Conservation (phyloP, 2,888 invertebrate genomes). For the Liposcelis brunnea region DNA sequence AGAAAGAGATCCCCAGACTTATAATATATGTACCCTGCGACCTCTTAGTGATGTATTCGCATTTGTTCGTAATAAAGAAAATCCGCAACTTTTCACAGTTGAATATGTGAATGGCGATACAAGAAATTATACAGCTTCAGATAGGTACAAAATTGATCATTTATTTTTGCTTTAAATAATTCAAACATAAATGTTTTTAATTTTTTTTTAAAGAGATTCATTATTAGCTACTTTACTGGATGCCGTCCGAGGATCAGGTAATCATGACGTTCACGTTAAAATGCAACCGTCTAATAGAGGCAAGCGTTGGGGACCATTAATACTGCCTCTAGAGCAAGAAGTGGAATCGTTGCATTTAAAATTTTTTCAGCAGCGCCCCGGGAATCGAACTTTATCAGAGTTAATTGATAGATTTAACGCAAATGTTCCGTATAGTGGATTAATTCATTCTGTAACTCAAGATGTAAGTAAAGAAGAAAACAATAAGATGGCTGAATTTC, state of each 20-base stretch:
- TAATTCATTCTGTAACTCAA: conserved; percentile 88
- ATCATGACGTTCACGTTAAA: conserved; percentile 87
- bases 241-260: conserved; percentile 91
- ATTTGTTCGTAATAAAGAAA: conserved; percentile 69
- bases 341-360: conserved; percentile 83
- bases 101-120: conserved; percentile 87
- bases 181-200: background rate
- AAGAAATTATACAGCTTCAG: conserved; percentile 78
- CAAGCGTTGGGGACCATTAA: conserved; percentile 74
- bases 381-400: conserved; percentile 49
- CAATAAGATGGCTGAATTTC: conserved; percentile 5
- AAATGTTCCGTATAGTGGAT: conserved; percentile 93
- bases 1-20: conserved; percentile 94
- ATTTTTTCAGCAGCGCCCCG: conserved; percentile 48
- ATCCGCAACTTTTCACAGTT: conserved; percentile 84
- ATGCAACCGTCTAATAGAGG: conserved; percentile 72
- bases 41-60: conserved; percentile 77
- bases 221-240: conserved; percentile 88
- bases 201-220: conserved; percentile 52
- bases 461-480: conserved; percentile 49
- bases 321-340: conserved; percentile 87
- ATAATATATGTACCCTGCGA: conserved; percentile 76
- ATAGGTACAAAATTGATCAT: conserved; percentile 49
- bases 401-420: conserved; percentile 90
- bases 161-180: conserved; percentile 9